Evolutionary conservation across 2,113 vertebrate species (phyloP), one percentile per base, ranked within the genome.

Genomic region (Syngnathus floridae): DNA sequence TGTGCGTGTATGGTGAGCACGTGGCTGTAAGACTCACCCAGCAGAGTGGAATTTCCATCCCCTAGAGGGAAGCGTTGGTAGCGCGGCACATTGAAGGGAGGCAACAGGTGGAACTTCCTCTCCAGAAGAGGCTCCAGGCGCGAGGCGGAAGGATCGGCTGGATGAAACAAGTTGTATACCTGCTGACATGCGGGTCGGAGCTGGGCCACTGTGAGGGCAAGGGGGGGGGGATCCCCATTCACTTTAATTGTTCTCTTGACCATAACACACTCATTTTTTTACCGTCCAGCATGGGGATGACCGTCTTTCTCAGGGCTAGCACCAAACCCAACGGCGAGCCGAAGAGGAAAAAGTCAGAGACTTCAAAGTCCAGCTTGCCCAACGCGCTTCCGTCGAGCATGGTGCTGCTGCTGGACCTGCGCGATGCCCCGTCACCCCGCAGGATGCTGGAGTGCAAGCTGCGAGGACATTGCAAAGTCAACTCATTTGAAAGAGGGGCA

Each of bases 251-350:
- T 40, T 40, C 9, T 40, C 40, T 10, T 40, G 40, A 40, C 8
- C 40, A 8, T 11, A 11, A 11, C 38, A 46, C 14, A 1, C 45
- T 4, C 13, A 3, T 31, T 31, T 31, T 31, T 31, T 3, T 88
- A 99, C 97, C 92, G 41, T 98, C 95, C 64, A 98, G 81, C 68
- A 90, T 85, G 2, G 97, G 96, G 77, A 99, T 92, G 81, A 99
- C 94, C 0, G 95, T 99, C 90, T 95, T 98, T 74, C 97, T 84
- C 83, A 99, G 88, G 4, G 97, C 97, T 21, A 98, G 92, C 43
- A 99, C 95, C 71, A 99, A 86, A 38, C 97, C 97, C 86, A 99
- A 76, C 0, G 97, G 97, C 73, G 95, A 99, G 5, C 97, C 97
- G 19, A 99, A 97, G 67, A 98, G 91, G 88, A 99, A 99, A 86